Percentiles rank a stretch among this genome's conserved stretches.
These are phyloP conservation scores for Thereva unica DNA, from an alignment of 2,888 invertebrate species.

Conservation along the genomic window DNA sequence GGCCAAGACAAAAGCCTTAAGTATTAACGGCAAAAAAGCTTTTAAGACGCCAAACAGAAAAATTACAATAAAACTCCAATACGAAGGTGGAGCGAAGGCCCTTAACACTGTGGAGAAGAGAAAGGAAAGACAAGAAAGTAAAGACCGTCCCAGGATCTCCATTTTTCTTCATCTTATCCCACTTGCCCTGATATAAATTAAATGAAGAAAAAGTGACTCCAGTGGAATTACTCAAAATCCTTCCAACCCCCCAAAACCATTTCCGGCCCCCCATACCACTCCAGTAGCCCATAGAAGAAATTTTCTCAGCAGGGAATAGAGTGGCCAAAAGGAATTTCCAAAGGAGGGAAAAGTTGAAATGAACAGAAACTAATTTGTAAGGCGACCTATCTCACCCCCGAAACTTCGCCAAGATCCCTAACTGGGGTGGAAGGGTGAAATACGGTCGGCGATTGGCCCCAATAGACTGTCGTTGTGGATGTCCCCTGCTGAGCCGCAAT, in stretches of 20 bases:
- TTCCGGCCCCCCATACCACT: background rate
- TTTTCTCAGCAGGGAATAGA: constrained; percentile 13
- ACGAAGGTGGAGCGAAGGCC: background rate
- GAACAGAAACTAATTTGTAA: constrained; percentile 41
- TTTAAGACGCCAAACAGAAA: constrained; percentile 37
- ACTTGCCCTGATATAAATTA: constrained; percentile 23
- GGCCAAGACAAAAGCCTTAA: constrained; percentile 34
- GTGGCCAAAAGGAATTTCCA: constrained; percentile 19
- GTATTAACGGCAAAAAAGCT: constrained; percentile 38
- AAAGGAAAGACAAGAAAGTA: constrained; percentile 3
- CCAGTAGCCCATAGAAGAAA: constrained; percentile 6
- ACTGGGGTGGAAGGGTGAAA: constrained; percentile 15
- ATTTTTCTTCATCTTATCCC: constrained; percentile 15
- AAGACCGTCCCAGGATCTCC: constrained; percentile 12
- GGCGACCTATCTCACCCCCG: constrained; percentile 27
- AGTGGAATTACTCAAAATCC: constrained; percentile 29
- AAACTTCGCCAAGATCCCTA: background rate
- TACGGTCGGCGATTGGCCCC: constrained; percentile 4
- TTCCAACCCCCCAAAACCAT: background rate
- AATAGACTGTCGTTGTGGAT: constrained; percentile 1
- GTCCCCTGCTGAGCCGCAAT: constrained; percentile 17
- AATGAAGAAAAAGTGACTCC: constrained; percentile 26
- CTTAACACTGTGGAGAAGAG: constrained; percentile 5
- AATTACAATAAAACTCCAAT: constrained; percentile 23
- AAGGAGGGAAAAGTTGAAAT: constrained; percentile 36